Conservation (phyloP, 1,140 invertebrate species). For the Bilobella aurantiaca region DNA sequence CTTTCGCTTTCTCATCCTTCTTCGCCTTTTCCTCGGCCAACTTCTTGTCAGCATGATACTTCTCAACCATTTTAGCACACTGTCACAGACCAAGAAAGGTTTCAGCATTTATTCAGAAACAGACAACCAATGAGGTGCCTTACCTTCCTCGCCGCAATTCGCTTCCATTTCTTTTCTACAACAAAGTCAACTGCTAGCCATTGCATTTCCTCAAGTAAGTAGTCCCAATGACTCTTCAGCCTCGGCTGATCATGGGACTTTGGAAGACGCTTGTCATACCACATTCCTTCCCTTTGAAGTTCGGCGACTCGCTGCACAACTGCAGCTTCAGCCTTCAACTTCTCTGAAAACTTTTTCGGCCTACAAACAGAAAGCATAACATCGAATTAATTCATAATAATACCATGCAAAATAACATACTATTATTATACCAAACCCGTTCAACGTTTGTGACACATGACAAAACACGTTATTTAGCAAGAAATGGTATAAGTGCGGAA, state of each 20-base stretch:
- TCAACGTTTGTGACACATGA: not conserved
- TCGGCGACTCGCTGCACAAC: slow-evolving; percentile 84
- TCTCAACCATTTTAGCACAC: slow-evolving; percentile 70
- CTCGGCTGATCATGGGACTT: slow-evolving; percentile 82
- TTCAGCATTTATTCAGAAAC: not conserved
- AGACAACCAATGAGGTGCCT: slow-evolving; percentile 9
- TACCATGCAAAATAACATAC: not conserved
- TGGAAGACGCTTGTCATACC: slow-evolving; percentile 81
- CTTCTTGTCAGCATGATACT: slow-evolving; percentile 91
- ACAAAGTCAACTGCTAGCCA: slow-evolving; percentile 97
- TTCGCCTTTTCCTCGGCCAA: slow-evolving; percentile 76
- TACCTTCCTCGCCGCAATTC: slow-evolving; percentile 82
- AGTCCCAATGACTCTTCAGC: slow-evolving; percentile 96
- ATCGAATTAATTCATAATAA: not conserved
- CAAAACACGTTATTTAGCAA: not conserved
- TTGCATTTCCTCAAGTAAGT: slow-evolving; percentile 93
- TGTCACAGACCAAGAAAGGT: slow-evolving; percentile 30
- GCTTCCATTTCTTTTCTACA: slow-evolving; percentile 96
- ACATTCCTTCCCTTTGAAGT: slow-evolving; percentile 77
- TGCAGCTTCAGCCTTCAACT: slow-evolving; percentile 58
- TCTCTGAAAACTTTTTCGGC: slow-evolving; percentile 29
- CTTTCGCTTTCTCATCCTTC: slow-evolving; percentile 75
- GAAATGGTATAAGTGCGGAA: not conserved
- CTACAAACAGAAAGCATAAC: slow-evolving; percentile 1
- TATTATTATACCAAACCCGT: not conserved